Base-by-base conservation (phyloP, 2,113 vertebrate species). In the mouse (Mus musculus) region DNA sequence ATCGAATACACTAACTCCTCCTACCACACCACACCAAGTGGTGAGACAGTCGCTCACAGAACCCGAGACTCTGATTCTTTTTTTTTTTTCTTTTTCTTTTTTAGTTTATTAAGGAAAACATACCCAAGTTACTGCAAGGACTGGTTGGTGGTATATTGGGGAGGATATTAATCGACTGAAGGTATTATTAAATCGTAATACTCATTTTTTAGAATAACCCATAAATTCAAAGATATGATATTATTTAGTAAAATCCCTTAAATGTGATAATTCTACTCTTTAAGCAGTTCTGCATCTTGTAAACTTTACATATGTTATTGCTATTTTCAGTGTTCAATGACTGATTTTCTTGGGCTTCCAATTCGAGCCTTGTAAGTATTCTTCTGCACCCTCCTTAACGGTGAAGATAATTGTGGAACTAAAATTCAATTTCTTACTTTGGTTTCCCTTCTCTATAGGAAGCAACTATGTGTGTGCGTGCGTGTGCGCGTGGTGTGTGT, bases 71-170 rank as follows among this genome's bases (percentile, higher is more conserved):
- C n/a, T n/a, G n/a, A n/a, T n/a, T n/a, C n/a, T n/a, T n/a, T n/a
- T n/a, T n/a, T n/a, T n/a, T n/a, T n/a, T n/a, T n/a, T n/a, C n/a
- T n/a, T n/a, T 98, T 99, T 99, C 98, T 98, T 99, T 99, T n/a
- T 73, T 42, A 73, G 42, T 39, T 73, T 42, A 22, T 99, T 99
- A 98, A 98, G 69, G 97, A 98, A 98, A 98, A 98, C 97, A 98
- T 97, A 98, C 96, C 98, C 96, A 89, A 97, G 97, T 98, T 98
- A 98, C 95, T 93, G 39, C 88, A 67, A 94, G 97, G 95, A 42
- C 96, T 96, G 97, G 93, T 89, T 92, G 92, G 88, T 93, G 87
- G 72, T 87, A 89, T 63, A 88, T 85, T 96, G 78, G 82, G 90
- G 77, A 97, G 93, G 73, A 61, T 28, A 97, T 84, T 80, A 96